Conservation (phyloP, 1,140 invertebrate species). For the Orius insidiosus region DNA sequence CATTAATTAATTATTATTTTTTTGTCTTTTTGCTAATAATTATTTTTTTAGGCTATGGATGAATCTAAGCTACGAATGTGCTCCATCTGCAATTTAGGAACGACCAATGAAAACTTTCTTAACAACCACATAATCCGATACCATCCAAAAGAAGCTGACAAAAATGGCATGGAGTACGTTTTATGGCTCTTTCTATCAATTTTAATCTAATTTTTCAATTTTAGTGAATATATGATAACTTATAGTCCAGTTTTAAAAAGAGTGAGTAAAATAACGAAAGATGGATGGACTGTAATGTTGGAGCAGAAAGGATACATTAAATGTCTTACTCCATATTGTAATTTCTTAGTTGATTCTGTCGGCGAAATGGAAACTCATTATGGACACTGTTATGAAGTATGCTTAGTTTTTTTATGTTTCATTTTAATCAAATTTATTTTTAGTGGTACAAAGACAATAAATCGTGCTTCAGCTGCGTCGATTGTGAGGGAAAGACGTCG, state of each 20-base stretch:
- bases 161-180: not conserved
- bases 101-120: too few relatives aligned
- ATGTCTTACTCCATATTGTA: slow-evolving; percentile 15
- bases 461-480: not conserved
- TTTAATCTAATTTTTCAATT: too few relatives aligned
- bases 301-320: slow-evolving; percentile 17
- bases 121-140: too few relatives aligned
- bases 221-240: too few relatives aligned
- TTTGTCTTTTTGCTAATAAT: not conserved
- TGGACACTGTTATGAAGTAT: slow-evolving; percentile 8
- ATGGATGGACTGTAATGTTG: slow-evolving; percentile 13
- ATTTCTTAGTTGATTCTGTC: slow-evolving; percentile 13
- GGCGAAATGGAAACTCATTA: slow-evolving; percentile 18
- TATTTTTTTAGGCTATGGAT: too few relatives aligned
- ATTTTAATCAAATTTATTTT: not conserved
- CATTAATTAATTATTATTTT: too few relatives aligned
- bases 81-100: not conserved
- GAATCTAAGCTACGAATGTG: not conserved
- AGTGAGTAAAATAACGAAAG: not conserved
- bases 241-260: too few relatives aligned
- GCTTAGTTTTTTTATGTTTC: not conserved
- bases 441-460: not conserved
- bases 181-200: too few relatives aligned
- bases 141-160: not conserved
- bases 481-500: not conserved